Conservation (phyloP, 1,140 invertebrate genomes). For the Ips typographus region DNA sequence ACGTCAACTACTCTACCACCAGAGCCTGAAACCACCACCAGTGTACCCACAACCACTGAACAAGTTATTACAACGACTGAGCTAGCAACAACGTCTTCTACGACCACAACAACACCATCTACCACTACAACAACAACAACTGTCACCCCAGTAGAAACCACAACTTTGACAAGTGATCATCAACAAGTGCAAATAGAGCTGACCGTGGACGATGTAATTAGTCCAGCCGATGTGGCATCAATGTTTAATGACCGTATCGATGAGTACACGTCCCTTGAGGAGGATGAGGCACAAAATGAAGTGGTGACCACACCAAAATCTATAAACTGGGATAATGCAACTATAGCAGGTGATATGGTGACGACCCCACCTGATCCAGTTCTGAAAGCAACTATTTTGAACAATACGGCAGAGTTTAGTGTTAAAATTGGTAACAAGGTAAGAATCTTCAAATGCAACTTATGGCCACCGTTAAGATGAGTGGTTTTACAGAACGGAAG, state of each 20-base stretch:
- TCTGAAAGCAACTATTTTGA: constrained; percentile 21
- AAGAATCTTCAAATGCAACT: background rate
- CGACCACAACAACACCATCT: background rate
- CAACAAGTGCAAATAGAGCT: background rate
- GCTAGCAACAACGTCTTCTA: background rate
- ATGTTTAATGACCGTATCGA: constrained; percentile 22
- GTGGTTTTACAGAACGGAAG: constrained; percentile 28
- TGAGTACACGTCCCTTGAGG: constrained; percentile 15
- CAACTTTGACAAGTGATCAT: background rate
- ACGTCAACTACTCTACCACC: too few relatives aligned
- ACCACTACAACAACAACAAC: background rate
- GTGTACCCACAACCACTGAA: background rate
- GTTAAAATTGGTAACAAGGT: constrained; percentile 34
- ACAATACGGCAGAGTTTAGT: constrained; percentile 25
- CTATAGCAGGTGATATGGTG: background rate
- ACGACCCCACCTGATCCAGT: background rate
- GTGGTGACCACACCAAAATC: background rate
- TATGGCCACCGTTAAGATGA: background rate
- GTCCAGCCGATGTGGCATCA: constrained; percentile 18
- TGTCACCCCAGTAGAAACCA: background rate
- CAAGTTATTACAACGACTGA: background rate
- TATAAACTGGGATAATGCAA: background rate
- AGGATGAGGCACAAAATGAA: background rate
- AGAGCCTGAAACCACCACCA: background rate
- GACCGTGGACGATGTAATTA: constrained; percentile 1